Conservation (phyloP, 92 coral and sea anemone genomes). For the Anthopleura xanthogrammica region DNA sequence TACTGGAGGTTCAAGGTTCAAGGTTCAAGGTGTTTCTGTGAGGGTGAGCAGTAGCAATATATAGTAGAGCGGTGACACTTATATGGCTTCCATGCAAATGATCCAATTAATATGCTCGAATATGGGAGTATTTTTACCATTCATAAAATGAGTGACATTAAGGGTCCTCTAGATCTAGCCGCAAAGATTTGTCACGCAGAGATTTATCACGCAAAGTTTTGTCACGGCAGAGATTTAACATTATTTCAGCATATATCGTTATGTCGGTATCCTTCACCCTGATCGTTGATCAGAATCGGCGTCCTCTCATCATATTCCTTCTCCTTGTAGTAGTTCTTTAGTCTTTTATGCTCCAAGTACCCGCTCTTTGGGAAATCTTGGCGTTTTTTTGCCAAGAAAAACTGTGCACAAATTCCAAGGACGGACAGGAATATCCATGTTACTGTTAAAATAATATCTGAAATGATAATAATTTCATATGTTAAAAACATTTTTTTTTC, state of each 20-base stretch:
- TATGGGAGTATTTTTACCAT: no score
- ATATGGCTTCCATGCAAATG: no score
- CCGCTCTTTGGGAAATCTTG: slow-evolving; percentile 68
- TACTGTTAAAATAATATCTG: slow-evolving; percentile 73
- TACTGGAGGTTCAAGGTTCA: no score
- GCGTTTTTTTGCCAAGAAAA: slow-evolving; percentile 37
- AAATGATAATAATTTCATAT: background rate
- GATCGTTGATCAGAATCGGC: slow-evolving; percentile 63
- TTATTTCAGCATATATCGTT: slow-evolving; percentile 31
- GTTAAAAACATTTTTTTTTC: no score
- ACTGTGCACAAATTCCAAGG: slow-evolving; percentile 68
- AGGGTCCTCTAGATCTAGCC: no score
- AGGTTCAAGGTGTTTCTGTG: no score
- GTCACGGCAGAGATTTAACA: background rate
- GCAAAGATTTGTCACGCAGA: no score
- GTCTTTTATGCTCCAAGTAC: slow-evolving; percentile 60
- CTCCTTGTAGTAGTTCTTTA: slow-evolving; percentile 44
- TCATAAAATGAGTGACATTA: no score
- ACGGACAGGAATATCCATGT: slow-evolving; percentile 70
- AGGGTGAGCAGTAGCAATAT: no score
- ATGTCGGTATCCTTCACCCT: slow-evolving; percentile 10
- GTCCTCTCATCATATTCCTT: slow-evolving; percentile 47
- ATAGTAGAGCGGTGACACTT: no score
- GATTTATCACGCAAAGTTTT: no score
- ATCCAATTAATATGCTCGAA: no score